Base-by-base conservation (phyloP, 2,113 vertebrate species). In the Proterorhinus semilunaris region DNA sequence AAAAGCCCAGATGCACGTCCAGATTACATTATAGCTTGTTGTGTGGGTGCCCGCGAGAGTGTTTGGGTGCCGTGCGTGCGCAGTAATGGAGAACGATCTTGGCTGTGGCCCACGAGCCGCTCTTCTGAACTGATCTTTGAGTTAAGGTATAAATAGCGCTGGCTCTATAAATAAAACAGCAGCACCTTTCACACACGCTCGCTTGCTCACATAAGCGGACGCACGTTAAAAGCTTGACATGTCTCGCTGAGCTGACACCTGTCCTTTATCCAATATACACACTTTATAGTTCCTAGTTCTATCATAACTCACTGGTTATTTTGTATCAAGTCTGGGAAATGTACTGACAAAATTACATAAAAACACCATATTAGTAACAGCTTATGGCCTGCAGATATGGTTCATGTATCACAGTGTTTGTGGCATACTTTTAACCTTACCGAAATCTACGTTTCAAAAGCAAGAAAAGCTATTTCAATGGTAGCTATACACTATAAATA, bases 101-200 rank as follows among this genome's bases (percentile, higher is more conserved):
- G 90, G 87, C 86, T 79, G 65, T 73, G 87, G 86, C 83, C 85
- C 84, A 87, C 77, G 36, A 89, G 83, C 80, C 76, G 87, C 82
- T 87, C 84, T 86, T 90, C 88, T 88, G 86, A 87, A 89, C 88
- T 83, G 85, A 88, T 91, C 88, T 91, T 89, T 89, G 81, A 79
- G 88, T 89, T 78, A 65, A 27, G 83, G 84, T 89, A 89, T 89
- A 91, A 91, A 90, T 89, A 91, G 89, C 72, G 13, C 76, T 84
- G 7, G 66, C 80, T 87, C 89, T 89, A 91, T 91, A 91, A 90
- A 91, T 90, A 91, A 88, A 90, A 89, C 86, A 87, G 82, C 78
- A 83, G 83, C 81, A 90, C 86, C 87, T 88, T 89, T 87, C 72
- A 76, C 86, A 69, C 86, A 79, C 81, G 15, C 78, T 74, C 75